Conservation (phyloP, 2,888 invertebrate genomes). For the Tethea ocularis region DNA sequence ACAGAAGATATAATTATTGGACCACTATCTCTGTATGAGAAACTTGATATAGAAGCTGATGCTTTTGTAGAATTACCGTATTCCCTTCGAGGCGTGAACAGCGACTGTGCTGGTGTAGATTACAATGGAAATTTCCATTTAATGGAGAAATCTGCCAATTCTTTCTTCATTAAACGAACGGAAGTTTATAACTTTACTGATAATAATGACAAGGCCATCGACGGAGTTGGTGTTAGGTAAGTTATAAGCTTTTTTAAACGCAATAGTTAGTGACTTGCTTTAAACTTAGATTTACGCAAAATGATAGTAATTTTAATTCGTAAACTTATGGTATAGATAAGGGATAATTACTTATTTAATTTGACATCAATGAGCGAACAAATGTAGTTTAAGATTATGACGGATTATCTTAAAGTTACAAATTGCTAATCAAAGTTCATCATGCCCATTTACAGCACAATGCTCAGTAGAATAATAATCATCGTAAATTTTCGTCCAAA, state of each 20-base stretch:
- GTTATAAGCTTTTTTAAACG: conserved; percentile 6
- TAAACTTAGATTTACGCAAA: too few species aligned
- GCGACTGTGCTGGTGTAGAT: conserved; percentile 47
- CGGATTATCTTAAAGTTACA: too few species aligned
- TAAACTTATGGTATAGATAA: too few species aligned
- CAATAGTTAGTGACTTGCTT: too few species aligned
- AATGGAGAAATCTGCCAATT: conserved; percentile 65
- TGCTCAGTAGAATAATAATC: conserved; percentile 50
- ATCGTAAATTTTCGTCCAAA: conserved; percentile 67
- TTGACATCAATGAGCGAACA: too few species aligned
- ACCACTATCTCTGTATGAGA: conserved; percentile 71
- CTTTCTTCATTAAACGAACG: conserved; percentile 60
- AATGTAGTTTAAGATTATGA: too few species aligned
- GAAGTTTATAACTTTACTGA: conserved; percentile 64
- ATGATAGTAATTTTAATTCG: too few species aligned
- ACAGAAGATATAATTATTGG: conserved; percentile 35
- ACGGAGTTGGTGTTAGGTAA: conserved; percentile 69
- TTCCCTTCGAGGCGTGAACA: conserved; percentile 51
- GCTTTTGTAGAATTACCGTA: conserved; percentile 57
- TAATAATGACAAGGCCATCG: conserved; percentile 72
- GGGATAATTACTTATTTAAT: too few species aligned
- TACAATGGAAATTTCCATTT: conserved; percentile 54
- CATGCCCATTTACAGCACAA: conserved; percentile 46
- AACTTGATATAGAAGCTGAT: conserved; percentile 59
- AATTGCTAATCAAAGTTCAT: conserved; percentile 57